Conservation (phyloP, 2,113 vertebrate species). For the Edolisoma coerulescens region DNA sequence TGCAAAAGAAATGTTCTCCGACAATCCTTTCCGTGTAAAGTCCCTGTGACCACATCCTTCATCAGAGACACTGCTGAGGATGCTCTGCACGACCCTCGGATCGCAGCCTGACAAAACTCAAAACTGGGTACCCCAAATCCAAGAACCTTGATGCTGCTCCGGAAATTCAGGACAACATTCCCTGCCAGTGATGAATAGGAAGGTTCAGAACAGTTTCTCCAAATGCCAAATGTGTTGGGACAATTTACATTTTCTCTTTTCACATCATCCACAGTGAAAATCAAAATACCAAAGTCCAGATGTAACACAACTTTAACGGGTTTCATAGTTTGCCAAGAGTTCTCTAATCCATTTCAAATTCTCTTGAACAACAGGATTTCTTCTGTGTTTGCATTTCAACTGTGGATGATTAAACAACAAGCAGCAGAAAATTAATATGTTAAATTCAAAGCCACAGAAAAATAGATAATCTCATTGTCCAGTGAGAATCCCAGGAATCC, state of each 20-base stretch:
- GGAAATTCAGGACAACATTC: neutral
- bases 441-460: conserved; percentile 35
- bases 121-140: neutral
- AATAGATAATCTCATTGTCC: conserved; percentile 33
- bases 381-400: neutral
- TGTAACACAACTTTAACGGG: neutral
- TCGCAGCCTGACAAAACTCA: neutral
- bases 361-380: neutral
- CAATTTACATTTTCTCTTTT: neutral
- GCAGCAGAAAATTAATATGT: conserved; percentile 35
- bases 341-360: conserved; percentile 4
- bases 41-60: neutral
- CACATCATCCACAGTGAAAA: neutral
- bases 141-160: neutral
- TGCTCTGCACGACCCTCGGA: fast-evolving
- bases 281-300: neutral
- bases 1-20: neutral
- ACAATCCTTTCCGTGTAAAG: neutral
- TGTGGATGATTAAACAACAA: conserved; percentile 10
- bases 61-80: neutral
- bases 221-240: neutral
- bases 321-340: neutral
- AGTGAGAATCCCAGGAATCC: conserved; percentile 24
- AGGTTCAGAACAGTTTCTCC: neutral
- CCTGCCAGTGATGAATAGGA: neutral